Percentiles rank a stretch among this genome's conserved stretches.
Conservation (phyloP, 37 sponge, comb jelly and placozoan species). For the Ephydatia muelleri region DNA sequence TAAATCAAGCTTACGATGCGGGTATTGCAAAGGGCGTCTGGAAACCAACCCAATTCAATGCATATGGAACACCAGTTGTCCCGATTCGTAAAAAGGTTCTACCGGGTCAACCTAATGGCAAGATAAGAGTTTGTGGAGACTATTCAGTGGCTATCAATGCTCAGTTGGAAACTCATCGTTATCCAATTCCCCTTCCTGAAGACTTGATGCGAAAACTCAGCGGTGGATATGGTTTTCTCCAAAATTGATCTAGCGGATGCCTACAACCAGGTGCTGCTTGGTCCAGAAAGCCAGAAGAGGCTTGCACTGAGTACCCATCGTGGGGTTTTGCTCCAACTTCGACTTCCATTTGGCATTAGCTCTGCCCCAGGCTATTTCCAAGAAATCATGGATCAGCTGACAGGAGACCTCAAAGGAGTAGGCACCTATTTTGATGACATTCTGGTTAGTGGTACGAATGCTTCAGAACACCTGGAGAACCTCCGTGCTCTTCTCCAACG, state of each 20-base stretch:
- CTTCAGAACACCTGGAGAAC: constrained; percentile 16
- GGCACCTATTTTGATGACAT: constrained; percentile 27
- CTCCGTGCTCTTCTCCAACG: constrained; percentile 18
- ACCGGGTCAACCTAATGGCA: too few species aligned
- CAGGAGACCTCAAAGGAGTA: constrained; percentile 31
- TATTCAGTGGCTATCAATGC: constrained; percentile 42
- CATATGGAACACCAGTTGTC: too few species aligned
- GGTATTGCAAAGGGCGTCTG: too few species aligned
- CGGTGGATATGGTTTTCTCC: constrained; percentile 25
- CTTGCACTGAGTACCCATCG: too few species aligned
- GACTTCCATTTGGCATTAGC: too few species aligned
- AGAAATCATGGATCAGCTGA: constrained; percentile 40
- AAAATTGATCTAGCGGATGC: constrained; percentile 30
- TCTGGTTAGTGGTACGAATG: constrained; percentile 9
- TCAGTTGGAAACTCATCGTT: constrained; percentile 9
- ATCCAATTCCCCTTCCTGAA: constrained; percentile 45
- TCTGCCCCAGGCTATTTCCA: too few species aligned
- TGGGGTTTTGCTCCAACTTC: too few species aligned
- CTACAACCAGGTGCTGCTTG: constrained; percentile 34
- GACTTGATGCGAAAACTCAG: constrained; percentile 29
- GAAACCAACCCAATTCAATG: too few species aligned
- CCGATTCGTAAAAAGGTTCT: too few species aligned
- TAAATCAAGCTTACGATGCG: too few species aligned
- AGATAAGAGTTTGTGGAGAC: constrained; percentile 20
- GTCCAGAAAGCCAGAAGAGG: constrained; percentile 1